A percentile compares a stretch with the other conserved stretches of the same genome.
Evolutionary conservation across 1,140 invertebrate genomes (phyloP).

Genomic region (Cherax destructor): DNA sequence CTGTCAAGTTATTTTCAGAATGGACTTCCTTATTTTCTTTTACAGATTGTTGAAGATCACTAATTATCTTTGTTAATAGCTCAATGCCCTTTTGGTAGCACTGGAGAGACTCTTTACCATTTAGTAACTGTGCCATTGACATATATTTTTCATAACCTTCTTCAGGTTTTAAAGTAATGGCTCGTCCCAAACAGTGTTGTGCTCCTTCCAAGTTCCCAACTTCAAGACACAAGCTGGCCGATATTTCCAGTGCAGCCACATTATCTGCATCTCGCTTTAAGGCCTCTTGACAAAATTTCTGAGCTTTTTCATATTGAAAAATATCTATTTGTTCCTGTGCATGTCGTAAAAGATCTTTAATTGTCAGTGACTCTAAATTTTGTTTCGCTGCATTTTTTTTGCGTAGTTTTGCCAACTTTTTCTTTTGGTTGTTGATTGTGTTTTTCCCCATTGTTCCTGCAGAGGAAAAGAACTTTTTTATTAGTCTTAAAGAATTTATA

Average conservation of each 20-base stretch:
- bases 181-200: constrained; percentile 75
- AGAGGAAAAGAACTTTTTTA: not conserved
- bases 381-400: constrained; percentile 6
- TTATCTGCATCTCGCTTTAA: constrained; percentile 75
- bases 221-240: constrained; percentile 75
- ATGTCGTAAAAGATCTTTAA: constrained; percentile 12
- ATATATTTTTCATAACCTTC: constrained; percentile 76
- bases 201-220: constrained; percentile 75
- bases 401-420: constrained; percentile 4
- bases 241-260: constrained; percentile 74
- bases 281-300: constrained; percentile 67
- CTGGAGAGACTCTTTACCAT: constrained; percentile 74
- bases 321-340: constrained; percentile 44
- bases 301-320: constrained; percentile 44
- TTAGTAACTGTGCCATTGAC: constrained; percentile 75
- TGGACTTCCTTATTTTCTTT: not conserved
- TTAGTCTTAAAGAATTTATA: too few relatives aligned
- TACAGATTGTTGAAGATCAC: constrained; percentile 72
- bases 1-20: not conserved
- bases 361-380: constrained; percentile 6
- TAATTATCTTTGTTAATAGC: constrained; percentile 74
- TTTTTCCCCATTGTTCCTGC: constrained; percentile 33
- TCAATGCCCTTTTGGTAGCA: constrained; percentile 76
- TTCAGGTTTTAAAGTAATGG: constrained; percentile 75
- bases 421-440: not conserved